Evolutionary conservation across 2,113 vertebrate genomes (phyloP).

Genomic region (Gulo gulo): DNA sequence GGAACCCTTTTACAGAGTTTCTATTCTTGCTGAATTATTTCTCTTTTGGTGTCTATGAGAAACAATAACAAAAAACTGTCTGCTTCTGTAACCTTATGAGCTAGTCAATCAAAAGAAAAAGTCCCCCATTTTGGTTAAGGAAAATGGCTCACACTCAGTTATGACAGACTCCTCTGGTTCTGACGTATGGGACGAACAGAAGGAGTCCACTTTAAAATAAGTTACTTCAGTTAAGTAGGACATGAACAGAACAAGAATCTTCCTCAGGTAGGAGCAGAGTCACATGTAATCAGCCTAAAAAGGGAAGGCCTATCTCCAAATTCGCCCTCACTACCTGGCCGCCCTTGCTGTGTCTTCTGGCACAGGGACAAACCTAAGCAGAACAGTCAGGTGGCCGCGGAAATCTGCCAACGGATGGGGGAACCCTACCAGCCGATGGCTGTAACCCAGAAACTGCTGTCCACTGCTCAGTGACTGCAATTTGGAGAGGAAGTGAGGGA

Average conservation of each 20-base stretch:
- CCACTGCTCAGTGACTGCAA: slow-evolving; percentile 36
- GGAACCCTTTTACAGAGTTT: background rate
- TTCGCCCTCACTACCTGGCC: background rate
- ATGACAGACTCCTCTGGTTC: background rate
- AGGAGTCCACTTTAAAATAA: background rate
- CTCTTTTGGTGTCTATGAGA: background rate
- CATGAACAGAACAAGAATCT: background rate
- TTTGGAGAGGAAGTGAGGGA: slow-evolving; percentile 56
- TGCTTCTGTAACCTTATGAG: background rate
- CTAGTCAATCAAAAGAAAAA: background rate
- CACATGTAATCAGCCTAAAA: background rate
- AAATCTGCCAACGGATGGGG: background rate
- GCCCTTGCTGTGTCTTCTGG: background rate
- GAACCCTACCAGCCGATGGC: slow-evolving; percentile 21
- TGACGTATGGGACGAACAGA: background rate
- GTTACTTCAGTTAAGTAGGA: background rate
- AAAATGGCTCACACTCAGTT: background rate
- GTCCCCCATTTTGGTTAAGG: background rate
- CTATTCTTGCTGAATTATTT: background rate
- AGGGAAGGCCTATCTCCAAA: background rate
- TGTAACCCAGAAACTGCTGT: slow-evolving; percentile 27
- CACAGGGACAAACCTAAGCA: background rate
- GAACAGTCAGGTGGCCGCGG: background rate
- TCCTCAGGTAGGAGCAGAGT: background rate
- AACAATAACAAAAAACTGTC: background rate